Evolutionary conservation across 2,797 vertebrate genomes (phyloP).

Genomic region (Gymnopithys bicolor): DNA sequence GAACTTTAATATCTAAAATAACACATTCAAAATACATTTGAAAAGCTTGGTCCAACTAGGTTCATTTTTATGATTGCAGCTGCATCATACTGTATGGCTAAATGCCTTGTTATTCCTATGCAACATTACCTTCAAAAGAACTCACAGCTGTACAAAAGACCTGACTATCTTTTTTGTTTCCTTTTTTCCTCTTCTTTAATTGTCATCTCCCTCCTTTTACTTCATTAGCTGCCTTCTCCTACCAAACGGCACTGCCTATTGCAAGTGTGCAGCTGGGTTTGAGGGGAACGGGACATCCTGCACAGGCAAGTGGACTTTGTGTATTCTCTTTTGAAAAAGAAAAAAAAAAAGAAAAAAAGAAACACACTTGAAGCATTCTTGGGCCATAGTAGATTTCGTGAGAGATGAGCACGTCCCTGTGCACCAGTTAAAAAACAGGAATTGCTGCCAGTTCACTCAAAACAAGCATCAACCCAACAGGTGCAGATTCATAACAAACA

Average conservation of each 20-base stretch:
- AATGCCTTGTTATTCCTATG: not conserved
- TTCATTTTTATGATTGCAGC: not conserved
- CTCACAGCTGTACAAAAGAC: not conserved
- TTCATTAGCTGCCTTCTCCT: slow-evolving; percentile 81
- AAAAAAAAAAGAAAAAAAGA: not conserved
- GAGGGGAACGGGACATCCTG: slow-evolving; percentile 90
- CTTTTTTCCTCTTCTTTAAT: not conserved
- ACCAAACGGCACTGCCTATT: slow-evolving; percentile 70
- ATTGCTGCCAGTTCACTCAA: not conserved
- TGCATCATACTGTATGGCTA: not conserved
- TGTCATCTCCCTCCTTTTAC: not conserved
- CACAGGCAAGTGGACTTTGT: slow-evolving; percentile 78
- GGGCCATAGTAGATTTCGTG: not conserved
- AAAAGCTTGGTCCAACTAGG: not conserved
- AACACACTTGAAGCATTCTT: not conserved
- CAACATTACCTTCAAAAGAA: not conserved
- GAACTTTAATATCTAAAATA: not conserved
- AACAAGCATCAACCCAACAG: not conserved
- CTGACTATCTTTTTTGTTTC: not conserved
- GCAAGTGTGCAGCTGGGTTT: slow-evolving; percentile 89
- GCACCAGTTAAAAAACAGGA: not conserved
- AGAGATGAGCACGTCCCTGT: not conserved
- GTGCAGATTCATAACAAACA: not conserved
- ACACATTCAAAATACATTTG: not conserved
- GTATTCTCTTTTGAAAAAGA: not conserved